Evolutionary conservation across 2,113 vertebrate species (phyloP).

Genomic region (Marmota monax): DNA sequence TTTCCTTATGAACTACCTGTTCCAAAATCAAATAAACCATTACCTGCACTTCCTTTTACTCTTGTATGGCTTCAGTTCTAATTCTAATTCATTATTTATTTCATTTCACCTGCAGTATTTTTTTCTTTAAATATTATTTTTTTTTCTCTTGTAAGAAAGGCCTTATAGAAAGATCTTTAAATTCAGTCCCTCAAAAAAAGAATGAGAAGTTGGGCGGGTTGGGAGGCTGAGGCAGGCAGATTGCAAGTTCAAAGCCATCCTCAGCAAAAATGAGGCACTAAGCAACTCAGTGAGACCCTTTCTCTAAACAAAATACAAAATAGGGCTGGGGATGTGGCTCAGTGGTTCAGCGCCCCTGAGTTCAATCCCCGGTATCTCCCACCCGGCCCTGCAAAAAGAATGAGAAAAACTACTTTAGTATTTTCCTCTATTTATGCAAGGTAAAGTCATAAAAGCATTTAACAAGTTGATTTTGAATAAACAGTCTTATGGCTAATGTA

Average conservation of each 20-base stretch:
- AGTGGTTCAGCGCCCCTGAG: no score
- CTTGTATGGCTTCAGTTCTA: not conserved
- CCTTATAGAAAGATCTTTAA: not conserved
- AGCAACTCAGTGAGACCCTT: no score
- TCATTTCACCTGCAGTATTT: conserved; percentile 3
- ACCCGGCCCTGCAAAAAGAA: not conserved
- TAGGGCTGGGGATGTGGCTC: no score
- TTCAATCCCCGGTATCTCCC: not conserved
- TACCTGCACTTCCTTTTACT: not conserved
- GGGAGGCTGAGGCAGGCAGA: no score
- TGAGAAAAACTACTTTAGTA: not conserved
- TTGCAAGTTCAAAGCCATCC: no score
- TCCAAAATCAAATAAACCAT: conserved; percentile 11
- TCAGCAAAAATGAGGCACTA: no score
- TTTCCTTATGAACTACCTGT: not conserved
- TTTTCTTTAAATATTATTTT: not conserved
- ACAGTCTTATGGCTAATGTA: not conserved
- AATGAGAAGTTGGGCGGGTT: no score
- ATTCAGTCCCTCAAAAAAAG: not conserved
- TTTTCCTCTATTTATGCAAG: not conserved
- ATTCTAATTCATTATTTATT: conserved; percentile 14
- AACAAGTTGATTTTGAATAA: not conserved
- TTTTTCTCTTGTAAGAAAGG: not conserved
- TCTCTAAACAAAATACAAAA: no score
- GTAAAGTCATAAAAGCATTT: not conserved